A percentile compares a stretch with the other conserved stretches of the same genome.
These are phyloP conservation scores for Zygogramma bicolorata DNA, from an alignment of 2,888 invertebrate genomes.

Conservation along the genomic window DNA sequence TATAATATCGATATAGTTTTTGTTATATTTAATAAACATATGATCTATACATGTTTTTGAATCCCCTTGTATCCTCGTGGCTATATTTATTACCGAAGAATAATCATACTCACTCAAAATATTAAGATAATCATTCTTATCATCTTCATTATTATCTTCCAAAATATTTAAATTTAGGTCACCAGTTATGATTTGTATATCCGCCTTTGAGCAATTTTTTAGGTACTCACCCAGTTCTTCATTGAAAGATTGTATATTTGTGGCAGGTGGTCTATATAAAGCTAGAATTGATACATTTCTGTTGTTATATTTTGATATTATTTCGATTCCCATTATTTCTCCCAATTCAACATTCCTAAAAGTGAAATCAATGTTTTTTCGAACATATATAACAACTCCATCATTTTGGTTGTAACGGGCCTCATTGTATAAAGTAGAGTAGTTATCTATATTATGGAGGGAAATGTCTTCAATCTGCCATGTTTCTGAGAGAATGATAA, in stretches of 20 bases:
- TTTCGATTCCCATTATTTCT: slow-evolving; percentile 9
- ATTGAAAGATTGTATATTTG: slow-evolving; percentile 4
- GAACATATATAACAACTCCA: not conserved
- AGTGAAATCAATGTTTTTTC: not conserved
- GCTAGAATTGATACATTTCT: not conserved
- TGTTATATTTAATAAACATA: slow-evolving; percentile 1
- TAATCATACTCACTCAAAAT: slow-evolving; percentile 7
- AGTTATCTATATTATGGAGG: slow-evolving; percentile 8
- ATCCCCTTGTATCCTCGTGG: slow-evolving; percentile 5
- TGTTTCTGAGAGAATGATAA: slow-evolving; percentile 6
- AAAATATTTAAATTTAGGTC: slow-evolving; percentile 4
- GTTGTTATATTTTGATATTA: not conserved
- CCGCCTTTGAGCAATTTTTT: not conserved
- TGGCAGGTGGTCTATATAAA: slow-evolving; percentile 5
- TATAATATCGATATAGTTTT: slow-evolving; percentile 3
- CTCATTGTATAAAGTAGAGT: slow-evolving; percentile 4
- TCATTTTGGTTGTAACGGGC: not conserved
- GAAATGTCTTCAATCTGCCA: slow-evolving; percentile 12
- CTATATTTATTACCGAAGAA: not conserved
- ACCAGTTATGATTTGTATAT: slow-evolving; percentile 10
- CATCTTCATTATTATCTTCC: not conserved
- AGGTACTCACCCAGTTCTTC: slow-evolving; percentile 7
- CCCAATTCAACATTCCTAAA: not conserved
- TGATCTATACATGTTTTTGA: slow-evolving; percentile 5
- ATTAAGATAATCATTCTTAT: not conserved